These are phyloP conservation scores for Leptinotarsa defecta DNA, from an alignment of 1,140 invertebrate species.

Conservation along the genomic window DNA sequence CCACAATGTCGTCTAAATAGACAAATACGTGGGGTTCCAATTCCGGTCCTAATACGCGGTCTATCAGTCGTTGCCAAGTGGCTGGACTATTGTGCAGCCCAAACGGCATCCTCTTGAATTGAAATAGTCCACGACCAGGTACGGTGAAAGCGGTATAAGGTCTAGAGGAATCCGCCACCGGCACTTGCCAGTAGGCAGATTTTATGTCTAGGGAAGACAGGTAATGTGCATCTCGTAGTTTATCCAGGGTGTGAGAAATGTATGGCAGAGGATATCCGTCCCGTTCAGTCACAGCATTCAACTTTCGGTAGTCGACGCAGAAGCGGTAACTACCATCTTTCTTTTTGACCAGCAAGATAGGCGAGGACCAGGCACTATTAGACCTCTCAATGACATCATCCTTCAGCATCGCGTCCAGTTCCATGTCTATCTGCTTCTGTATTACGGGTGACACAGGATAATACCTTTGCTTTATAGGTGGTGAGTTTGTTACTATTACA, in stretches of 20 bases:
- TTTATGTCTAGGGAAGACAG: constrained; percentile 47
- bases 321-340: too few relatives aligned
- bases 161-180: constrained; percentile 40
- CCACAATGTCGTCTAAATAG: constrained; percentile 50
- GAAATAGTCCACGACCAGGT: constrained; percentile 46
- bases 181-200: constrained; percentile 50
- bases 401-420: too few relatives aligned
- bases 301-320: too few relatives aligned
- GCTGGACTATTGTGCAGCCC: constrained; percentile 46
- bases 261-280: not conserved
- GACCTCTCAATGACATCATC: too few relatives aligned
- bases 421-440: too few relatives aligned
- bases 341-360: too few relatives aligned
- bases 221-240: constrained; percentile 44
- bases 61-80: constrained; percentile 42
- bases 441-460: too few relatives aligned
- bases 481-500: too few relatives aligned
- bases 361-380: too few relatives aligned
- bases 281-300: too few relatives aligned
- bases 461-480: too few relatives aligned
- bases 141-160: constrained; percentile 58
- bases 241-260: constrained; percentile 40
- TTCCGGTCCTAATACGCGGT: constrained; percentile 33
- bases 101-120: constrained; percentile 50
- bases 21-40: constrained; percentile 16